A percentile compares a stretch with the other conserved stretches of the same genome.
phyloP scores from a whole-genome alignment of 1,140 invertebrate genomes.

The Campoletis sonorensis region DNA sequence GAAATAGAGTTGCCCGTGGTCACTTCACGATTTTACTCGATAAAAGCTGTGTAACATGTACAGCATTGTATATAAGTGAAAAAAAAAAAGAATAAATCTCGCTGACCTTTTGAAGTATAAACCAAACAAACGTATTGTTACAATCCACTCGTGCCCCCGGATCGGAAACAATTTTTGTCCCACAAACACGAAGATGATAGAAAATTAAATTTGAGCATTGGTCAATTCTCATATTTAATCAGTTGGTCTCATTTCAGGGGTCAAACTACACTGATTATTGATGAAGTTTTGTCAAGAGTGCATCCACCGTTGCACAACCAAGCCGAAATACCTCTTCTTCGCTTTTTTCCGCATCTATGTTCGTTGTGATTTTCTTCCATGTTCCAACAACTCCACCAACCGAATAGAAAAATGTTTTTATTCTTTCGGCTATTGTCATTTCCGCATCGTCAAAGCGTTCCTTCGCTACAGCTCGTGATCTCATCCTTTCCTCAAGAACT shows the following conservation, averaged over 20 bases:
- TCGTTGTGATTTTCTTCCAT: conserved; percentile 51
- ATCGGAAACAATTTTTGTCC: too few species aligned
- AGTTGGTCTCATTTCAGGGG: too few species aligned
- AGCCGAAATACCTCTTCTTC: conserved; percentile 51
- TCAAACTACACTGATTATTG: background rate
- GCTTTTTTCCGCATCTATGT: conserved; percentile 55
- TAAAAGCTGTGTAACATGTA: background rate
- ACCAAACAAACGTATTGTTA: too few species aligned
- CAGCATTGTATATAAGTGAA: background rate
- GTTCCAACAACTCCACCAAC: conserved; percentile 46
- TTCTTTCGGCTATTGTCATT: conserved; percentile 46
- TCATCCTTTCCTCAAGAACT: conserved; percentile 56
- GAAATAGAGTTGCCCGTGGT: conserved; percentile 4
- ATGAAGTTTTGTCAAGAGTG: conserved; percentile 9
- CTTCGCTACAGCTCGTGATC: background rate
- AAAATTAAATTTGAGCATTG: too few species aligned
- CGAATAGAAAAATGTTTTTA: conserved; percentile 54
- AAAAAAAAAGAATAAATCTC: background rate
- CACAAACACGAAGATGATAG: too few species aligned
- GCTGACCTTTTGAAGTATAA: too few species aligned
- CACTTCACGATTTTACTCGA: background rate
- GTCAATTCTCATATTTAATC: too few species aligned
- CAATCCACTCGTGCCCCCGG: too few species aligned
- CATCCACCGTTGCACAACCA: conserved; percentile 22
- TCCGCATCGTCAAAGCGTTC: conserved; percentile 58